phyloP scores from a whole-genome alignment of 2,888 invertebrate species.

The Apotomis turbidana region DNA sequence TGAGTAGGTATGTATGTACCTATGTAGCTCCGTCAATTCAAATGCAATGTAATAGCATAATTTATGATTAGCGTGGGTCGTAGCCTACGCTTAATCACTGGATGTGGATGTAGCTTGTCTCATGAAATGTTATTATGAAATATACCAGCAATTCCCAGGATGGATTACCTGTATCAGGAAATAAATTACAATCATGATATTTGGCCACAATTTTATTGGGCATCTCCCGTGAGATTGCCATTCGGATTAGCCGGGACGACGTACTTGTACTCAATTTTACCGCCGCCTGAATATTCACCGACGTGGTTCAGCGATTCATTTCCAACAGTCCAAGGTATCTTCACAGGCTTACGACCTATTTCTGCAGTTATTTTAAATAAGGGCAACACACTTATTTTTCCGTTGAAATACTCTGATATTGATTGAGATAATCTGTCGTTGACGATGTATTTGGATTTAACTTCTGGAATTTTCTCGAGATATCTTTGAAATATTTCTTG shows the following conservation, averaged over 20 bases:
- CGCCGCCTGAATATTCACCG: constrained; percentile 10
- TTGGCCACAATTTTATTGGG: constrained; percentile 20
- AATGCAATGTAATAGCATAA: no score
- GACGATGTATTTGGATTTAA: constrained; percentile 63
- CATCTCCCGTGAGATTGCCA: constrained; percentile 6
- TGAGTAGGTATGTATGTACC: no score
- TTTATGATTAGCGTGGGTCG: no score
- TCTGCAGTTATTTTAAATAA: constrained; percentile 68
- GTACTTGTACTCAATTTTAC: constrained; percentile 50
- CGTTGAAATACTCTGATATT: constrained; percentile 63
- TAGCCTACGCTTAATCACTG: no score
- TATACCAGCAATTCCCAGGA: neutral
- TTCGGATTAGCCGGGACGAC: constrained; percentile 39
- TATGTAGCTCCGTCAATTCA: no score
- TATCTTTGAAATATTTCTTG: constrained; percentile 59
- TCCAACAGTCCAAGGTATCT: constrained; percentile 69
- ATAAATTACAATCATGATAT: constrained; percentile 20
- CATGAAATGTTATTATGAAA: neutral
- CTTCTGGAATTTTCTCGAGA: constrained; percentile 61
- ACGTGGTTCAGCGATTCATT: constrained; percentile 43
- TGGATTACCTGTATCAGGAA: neutral
- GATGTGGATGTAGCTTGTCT: no score
- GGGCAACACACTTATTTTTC: constrained; percentile 66
- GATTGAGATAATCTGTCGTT: constrained; percentile 63
- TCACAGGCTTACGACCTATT: constrained; percentile 68